These are phyloP conservation scores for Melanotaenia boesemani DNA, from an alignment of 2,797 vertebrate genomes.

Conservation along the genomic window DNA sequence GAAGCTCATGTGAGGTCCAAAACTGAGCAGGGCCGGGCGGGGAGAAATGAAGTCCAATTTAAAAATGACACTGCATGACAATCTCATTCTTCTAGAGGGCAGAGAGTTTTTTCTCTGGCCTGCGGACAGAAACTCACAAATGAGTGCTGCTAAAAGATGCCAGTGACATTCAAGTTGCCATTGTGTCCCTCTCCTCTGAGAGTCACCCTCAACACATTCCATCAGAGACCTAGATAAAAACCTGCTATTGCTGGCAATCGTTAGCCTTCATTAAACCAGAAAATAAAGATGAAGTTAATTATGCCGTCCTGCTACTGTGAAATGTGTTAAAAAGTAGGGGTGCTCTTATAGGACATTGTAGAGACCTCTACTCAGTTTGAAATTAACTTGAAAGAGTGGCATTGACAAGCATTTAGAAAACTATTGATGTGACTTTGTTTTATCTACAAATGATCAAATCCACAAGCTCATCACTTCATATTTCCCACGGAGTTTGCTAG, in stretches of 20 bases:
- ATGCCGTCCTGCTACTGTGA: slow-evolving; percentile 44
- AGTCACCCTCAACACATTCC: slow-evolving; percentile 63
- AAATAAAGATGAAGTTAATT: slow-evolving; percentile 63
- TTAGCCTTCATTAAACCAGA: slow-evolving; percentile 62
- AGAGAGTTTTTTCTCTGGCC: slow-evolving; percentile 70
- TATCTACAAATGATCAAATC: not conserved
- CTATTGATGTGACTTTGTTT: not conserved
- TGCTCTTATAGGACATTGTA: slow-evolving; percentile 40
- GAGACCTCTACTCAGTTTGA: slow-evolving; percentile 45
- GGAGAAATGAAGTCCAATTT: slow-evolving; percentile 77
- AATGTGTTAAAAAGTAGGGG: slow-evolving; percentile 54
- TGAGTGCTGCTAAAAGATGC: slow-evolving; percentile 71
- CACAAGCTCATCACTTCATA: not conserved
- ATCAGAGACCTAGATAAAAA: slow-evolving; percentile 67
- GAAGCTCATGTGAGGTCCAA: slow-evolving; percentile 78
- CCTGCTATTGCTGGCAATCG: slow-evolving; percentile 59
- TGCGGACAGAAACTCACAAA: slow-evolving; percentile 72
- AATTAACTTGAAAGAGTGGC: slow-evolving; percentile 51
- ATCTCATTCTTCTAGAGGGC: slow-evolving; percentile 76
- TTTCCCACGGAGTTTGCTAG: not conserved
- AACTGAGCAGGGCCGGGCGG: slow-evolving; percentile 50
- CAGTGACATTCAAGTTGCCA: slow-evolving; percentile 78
- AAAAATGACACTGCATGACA: slow-evolving; percentile 79
- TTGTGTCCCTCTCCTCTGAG: slow-evolving; percentile 70
- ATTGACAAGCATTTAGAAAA: slow-evolving; percentile 50